Conservation (phyloP, 2,113 vertebrate species). For the Perca flavescens region DNA sequence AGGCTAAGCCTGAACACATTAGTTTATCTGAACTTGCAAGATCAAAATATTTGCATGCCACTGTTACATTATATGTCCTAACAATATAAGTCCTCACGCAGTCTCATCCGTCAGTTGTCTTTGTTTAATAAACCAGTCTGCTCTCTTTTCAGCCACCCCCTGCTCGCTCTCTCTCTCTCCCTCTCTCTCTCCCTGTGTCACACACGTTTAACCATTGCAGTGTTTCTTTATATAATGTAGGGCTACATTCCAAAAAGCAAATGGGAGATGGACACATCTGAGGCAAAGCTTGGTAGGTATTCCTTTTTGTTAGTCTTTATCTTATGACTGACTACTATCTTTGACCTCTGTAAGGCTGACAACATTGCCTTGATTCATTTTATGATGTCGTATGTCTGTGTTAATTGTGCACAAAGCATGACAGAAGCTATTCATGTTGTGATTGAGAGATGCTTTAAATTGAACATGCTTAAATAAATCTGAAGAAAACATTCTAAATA, state of each 20-base stretch:
- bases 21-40: conserved; percentile 6
- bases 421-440: background rate
- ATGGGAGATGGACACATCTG: conserved; percentile 99
- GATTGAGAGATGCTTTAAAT: background rate
- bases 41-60: conserved; percentile 57
- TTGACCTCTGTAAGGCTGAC: background rate
- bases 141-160: conserved; percentile 67
- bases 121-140: conserved; percentile 63
- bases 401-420: background rate
- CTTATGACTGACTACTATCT: background rate
- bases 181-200: conserved; percentile 53
- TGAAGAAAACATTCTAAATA: background rate
- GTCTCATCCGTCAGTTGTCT: conserved; percentile 50
- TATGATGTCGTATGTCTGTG: background rate
- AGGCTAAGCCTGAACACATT: conserved; percentile 19
- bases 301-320: conserved; percentile 31
- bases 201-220: conserved; percentile 91
- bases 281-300: conserved; percentile 98
- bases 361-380: background rate
- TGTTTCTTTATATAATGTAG: conserved; percentile 98
- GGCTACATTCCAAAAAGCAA: conserved; percentile 99
- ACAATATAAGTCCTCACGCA: conserved; percentile 23
- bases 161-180: conserved; percentile 33
- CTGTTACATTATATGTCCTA: conserved; percentile 27
- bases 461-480: background rate